Percentiles rank a stretch among this genome's conserved stretches.
Conservation (phyloP, 2,797 vertebrate genomes). For the Danio jaintianensis region DNA sequence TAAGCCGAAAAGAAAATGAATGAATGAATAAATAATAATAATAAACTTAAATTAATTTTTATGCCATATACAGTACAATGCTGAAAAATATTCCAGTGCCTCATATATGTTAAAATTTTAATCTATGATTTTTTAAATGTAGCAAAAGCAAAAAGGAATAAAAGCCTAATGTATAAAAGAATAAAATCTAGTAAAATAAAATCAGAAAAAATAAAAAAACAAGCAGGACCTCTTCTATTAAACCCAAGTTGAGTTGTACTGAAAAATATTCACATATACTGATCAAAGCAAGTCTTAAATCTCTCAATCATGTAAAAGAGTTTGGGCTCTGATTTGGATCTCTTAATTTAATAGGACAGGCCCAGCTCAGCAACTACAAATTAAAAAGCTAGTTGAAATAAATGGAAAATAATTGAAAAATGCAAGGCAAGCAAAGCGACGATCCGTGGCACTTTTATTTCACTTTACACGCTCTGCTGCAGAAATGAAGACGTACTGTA, state of each 20-base stretch:
- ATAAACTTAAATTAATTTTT: no score
- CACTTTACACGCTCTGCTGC: not conserved
- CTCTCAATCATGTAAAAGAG: not conserved
- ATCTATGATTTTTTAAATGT: no score
- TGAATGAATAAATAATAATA: no score
- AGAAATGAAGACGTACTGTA: not conserved
- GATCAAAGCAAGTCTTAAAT: not conserved
- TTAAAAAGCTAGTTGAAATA: constrained; percentile 8
- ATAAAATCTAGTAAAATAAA: not conserved
- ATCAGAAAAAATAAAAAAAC: not conserved
- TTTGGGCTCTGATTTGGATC: not conserved
- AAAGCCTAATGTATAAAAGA: no score
- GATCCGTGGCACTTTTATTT: not conserved
- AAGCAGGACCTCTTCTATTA: not conserved
- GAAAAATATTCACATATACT: not conserved
- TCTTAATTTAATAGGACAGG: not conserved
- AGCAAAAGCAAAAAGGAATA: no score
- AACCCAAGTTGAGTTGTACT: not conserved
- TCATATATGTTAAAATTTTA: no score
- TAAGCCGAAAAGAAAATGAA: no score
- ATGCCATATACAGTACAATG: no score
- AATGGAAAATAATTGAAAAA: constrained; percentile 22
- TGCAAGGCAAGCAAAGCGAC: constrained; percentile 26
- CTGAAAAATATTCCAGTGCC: no score
- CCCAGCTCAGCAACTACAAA: constrained; percentile 1